Percentiles rank a stretch among this genome's conserved stretches.
Conservation (phyloP, 2,797 vertebrate genomes). For the Spondyliosoma cantharus region DNA sequence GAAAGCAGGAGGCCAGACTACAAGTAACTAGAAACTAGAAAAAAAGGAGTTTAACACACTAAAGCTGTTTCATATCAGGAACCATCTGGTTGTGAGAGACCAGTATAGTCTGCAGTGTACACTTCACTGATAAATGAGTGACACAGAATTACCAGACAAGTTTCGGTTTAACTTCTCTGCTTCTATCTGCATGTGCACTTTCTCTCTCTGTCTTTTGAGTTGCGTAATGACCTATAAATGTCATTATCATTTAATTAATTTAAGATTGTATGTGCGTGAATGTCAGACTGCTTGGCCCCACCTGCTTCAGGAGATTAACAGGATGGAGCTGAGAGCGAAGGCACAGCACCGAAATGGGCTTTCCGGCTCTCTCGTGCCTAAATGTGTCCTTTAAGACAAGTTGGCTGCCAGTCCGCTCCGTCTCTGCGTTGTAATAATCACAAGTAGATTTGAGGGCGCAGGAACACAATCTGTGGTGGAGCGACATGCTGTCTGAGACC, state of each 20-base stretch:
- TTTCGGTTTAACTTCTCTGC: neutral
- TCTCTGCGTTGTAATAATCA: neutral
- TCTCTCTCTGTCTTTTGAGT: neutral
- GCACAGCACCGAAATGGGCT: neutral
- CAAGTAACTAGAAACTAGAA: neutral
- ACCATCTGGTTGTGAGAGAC: neutral
- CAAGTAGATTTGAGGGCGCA: neutral
- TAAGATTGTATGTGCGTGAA: neutral
- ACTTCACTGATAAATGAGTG: neutral
- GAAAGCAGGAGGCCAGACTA: neutral
- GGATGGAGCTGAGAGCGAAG: neutral
- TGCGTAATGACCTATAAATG: neutral
- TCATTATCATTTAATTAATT: neutral
- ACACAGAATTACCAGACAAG: neutral
- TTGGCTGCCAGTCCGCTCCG: neutral
- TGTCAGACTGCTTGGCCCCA: neutral
- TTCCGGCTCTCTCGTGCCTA: neutral
- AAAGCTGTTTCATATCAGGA: neutral
- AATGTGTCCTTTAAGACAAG: neutral
- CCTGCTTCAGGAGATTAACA: neutral
- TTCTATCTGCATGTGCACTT: neutral
- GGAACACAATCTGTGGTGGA: neutral
- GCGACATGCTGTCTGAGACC: neutral
- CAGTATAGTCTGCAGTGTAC: neutral
- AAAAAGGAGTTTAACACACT: neutral